Base-by-base conservation (phyloP, 2,113 vertebrate species). In the Daphoenositta chrysoptera region DNA sequence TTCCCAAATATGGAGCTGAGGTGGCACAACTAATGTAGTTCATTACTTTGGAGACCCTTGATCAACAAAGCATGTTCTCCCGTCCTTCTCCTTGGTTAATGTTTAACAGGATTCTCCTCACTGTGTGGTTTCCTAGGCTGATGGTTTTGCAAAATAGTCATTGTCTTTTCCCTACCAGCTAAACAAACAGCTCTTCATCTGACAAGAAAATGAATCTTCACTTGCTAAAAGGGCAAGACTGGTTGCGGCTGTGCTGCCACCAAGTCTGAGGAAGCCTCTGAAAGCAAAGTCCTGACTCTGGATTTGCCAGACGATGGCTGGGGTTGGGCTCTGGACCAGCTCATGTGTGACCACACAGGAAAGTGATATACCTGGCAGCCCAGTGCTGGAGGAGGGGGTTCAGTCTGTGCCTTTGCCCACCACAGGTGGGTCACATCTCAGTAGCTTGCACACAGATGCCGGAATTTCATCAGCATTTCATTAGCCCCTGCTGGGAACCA, bases 31-130 rank as follows among this genome's bases (percentile, higher is more conserved):
- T 53, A 23, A 7, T 47, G 28, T 61, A 39, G n/a, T 70, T 70
- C n/a, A n/a, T 61, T 53, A 13, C 27, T 78, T 23, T 53, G 39
- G 54, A 44, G 12, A 60, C 27, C 13, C 12, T 69, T 78, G 39
- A 24, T 39, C 19, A 70, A 39, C 8, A 39, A 45, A 87, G 18
- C 3, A 2, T n/a, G 10, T 24, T 69, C 7, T n/a, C 23, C 39
- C 0, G 0, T 45, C 19, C 12, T 15, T 45, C 39, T 53, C 39
- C 39, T 53, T 47, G 28, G 15, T 45, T 69, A 33, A 20, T 1
- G 0, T 45, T 60, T 53, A 39, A 51, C 39, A n/a, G 3, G 4
- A 53, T 45, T 18, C 53, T 60, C 12, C 18, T 53, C 30, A 15
- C 15, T 45, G 1, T 23, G 18, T 8, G 2, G 72, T 51, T 69